These are phyloP conservation scores for Aphidoletes aphidimyza DNA, from an alignment of 2,888 invertebrate genomes.

Conservation along the genomic window DNA sequence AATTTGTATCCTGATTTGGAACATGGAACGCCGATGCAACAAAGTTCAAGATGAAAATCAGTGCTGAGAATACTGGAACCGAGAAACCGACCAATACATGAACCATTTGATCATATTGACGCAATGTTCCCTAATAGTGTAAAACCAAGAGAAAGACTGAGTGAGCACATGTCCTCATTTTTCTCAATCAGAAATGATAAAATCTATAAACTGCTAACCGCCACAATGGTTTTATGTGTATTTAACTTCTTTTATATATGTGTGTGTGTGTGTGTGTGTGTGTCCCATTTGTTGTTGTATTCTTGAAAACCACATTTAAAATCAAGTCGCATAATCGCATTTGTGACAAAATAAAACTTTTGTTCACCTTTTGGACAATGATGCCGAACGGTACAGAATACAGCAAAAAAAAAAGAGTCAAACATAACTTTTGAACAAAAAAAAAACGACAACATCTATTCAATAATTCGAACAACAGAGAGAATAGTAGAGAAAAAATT, in stretches of 20 bases:
- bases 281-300: too few species aligned
- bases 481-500: neutral
- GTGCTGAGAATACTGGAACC: too few species aligned
- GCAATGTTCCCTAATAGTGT: too few species aligned
- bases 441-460: neutral
- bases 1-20: too few species aligned
- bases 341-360: neutral
- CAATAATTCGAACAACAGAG: neutral
- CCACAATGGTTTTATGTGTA: neutral
- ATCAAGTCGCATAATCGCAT: neutral
- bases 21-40: too few species aligned
- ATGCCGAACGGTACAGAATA: too few species aligned
- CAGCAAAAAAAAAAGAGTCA: neutral
- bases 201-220: slow-evolving; percentile 16
- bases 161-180: slow-evolving; percentile 37
- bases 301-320: too few species aligned
- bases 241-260: neutral
- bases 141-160: neutral
- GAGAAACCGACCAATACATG: too few species aligned
- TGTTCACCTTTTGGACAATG: slow-evolving; percentile 16
- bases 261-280: neutral
- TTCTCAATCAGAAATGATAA: slow-evolving; percentile 24
- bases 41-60: too few species aligned
- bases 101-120: too few species aligned
- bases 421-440: neutral